These are phyloP conservation scores for Galeopterus variegatus DNA, from an alignment of 2,113 vertebrate species.

Conservation along the genomic window DNA sequence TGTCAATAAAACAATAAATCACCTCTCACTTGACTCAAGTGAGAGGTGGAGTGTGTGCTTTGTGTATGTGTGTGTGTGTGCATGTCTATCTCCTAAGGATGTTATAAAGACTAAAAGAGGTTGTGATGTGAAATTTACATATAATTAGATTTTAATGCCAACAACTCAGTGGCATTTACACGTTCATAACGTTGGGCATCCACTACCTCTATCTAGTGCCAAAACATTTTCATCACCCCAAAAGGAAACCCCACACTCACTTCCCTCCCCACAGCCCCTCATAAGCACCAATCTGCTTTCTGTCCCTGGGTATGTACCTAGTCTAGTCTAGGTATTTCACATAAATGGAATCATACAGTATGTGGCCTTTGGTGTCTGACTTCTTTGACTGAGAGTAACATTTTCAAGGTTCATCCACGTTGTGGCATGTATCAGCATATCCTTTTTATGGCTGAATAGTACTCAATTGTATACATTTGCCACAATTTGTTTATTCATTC, in stretches of 20 bases:
- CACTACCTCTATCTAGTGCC: not conserved
- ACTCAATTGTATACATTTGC: no score
- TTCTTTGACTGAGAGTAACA: not conserved
- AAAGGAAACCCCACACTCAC: not conserved
- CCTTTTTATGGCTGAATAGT: not conserved
- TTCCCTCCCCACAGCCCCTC: no score
- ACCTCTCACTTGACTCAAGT: not conserved
- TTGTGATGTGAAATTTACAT: not conserved
- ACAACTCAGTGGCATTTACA: not conserved
- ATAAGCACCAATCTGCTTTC: not conserved
- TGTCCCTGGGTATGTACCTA: not conserved
- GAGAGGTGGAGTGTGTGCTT: not conserved
- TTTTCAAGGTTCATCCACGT: not conserved
- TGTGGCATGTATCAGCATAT: not conserved
- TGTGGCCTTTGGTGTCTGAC: not conserved
- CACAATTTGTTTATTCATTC: not conserved
- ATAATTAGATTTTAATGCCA: not conserved
- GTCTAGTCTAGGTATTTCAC: not conserved
- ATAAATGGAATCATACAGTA: not conserved
- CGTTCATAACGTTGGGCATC: not conserved
- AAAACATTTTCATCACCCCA: not conserved
- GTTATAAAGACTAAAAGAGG: not conserved
- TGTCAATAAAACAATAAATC: conserved; percentile 68
- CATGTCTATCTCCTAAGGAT: not conserved
- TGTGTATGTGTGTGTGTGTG: not conserved